Evolutionary conservation across 2,797 vertebrate genomes (phyloP).

Genomic region (Argyrosomus regius): DNA sequence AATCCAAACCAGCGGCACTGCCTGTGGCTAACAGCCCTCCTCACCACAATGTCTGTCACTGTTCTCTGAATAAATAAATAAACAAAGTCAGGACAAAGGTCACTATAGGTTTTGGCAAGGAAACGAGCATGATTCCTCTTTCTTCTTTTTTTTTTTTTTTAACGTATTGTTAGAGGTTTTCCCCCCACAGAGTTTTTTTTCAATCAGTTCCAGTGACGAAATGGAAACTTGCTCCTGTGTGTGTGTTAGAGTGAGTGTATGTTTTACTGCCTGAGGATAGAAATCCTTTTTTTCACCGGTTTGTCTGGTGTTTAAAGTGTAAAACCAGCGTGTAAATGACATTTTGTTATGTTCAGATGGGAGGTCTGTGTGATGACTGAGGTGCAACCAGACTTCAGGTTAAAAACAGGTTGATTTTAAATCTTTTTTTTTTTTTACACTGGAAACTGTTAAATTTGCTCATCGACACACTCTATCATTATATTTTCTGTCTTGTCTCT

Average conservation of each 20-base stretch:
- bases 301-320: constrained; percentile 41
- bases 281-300: constrained; percentile 11
- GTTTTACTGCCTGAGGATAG: constrained; percentile 47
- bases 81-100: constrained; percentile 85
- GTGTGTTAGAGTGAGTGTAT: constrained; percentile 32
- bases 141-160: constrained; percentile 28
- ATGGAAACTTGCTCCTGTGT: constrained; percentile 64
- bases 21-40: constrained; percentile 80
- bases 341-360: constrained; percentile 11
- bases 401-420: background rate
- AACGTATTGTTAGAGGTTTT: constrained; percentile 63
- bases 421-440: background rate
- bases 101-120: constrained; percentile 77
- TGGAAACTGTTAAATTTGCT: background rate
- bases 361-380: constrained; percentile 10
- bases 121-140: constrained; percentile 60
- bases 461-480: background rate
- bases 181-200: constrained; percentile 46
- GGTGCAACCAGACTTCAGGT: background rate
- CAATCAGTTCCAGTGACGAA: constrained; percentile 63
- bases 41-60: constrained; percentile 83
- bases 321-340: constrained; percentile 42
- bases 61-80: constrained; percentile 84
- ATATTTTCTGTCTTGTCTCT: background rate
- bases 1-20: constrained; percentile 83